Evolutionary conservation across 2,113 vertebrate species (phyloP).

Genomic region (Microcebus lehilahytsara): DNA sequence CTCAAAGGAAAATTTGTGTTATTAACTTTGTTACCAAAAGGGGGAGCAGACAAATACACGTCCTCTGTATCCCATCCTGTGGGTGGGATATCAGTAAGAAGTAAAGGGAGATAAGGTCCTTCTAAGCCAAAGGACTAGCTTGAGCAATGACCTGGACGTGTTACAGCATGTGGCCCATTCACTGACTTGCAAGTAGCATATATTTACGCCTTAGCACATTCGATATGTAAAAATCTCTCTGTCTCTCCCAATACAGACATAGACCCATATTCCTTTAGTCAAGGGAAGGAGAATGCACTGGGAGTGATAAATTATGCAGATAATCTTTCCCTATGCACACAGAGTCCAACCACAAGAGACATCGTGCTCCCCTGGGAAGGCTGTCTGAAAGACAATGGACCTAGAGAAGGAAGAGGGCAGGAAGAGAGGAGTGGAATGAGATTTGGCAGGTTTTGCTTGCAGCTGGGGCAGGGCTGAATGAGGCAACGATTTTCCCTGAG

Average conservation of each 20-base stretch:
- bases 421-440: constrained; percentile 51
- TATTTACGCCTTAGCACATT: constrained; percentile 22
- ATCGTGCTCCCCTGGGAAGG: constrained; percentile 75
- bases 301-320: constrained; percentile 83
- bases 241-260: background rate
- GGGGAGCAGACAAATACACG: background rate
- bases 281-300: constrained; percentile 71
- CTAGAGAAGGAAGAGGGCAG: background rate
- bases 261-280: constrained; percentile 67
- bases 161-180: background rate
- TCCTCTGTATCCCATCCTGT: background rate
- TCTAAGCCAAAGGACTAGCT: background rate
- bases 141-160: background rate
- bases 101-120: background rate
- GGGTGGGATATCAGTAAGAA: background rate
- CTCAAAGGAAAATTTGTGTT: background rate
- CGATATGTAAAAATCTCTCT: background rate
- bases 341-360: constrained; percentile 80
- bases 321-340: constrained; percentile 75
- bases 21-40: background rate
- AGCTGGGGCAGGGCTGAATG: constrained; percentile 72
- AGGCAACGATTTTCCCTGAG: constrained; percentile 69
- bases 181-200: background rate
- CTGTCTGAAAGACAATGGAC: constrained; percentile 34
- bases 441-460: constrained; percentile 80